Base-by-base conservation (phyloP, 2,797 vertebrate species). In the Pachyuromys duprasi region DNA sequence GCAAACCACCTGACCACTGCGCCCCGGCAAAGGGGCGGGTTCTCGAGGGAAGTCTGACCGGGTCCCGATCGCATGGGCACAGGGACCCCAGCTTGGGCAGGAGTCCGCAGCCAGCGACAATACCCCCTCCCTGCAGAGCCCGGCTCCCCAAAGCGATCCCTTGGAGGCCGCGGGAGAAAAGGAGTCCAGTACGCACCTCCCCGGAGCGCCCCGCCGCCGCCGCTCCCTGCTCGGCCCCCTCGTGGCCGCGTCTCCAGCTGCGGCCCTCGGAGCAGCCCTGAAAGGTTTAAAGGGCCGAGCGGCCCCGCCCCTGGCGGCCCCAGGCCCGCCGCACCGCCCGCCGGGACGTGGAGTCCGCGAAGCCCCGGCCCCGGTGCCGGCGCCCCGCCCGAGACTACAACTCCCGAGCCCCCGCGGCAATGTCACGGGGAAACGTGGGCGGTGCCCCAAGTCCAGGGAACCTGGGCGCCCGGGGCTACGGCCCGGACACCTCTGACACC, bases 231-330 rank as follows among this genome's bases (percentile, higher is more conserved):
- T 70, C 80, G 4, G 63, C 67, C 95, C 97, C 96, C 93, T 93
- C 96, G 94, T 95, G 95, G 95, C 91, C 75, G 95, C 15, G 84
- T 95, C 93, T 87, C 83, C 42, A 70, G 93, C 89, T 86, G 92
- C 93, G 49, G 83, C 95, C 94, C 96, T 89, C 92, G 39, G 84
- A 87, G 91, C 97, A 76, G 95, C 97, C 96, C 96, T 80, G 95
- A 69, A 83, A 86, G 97, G 96, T 97, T 98, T 98, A 98, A 98
- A 98, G 95, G 96, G 97, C 97, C 97, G 93, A 63, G 81, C 92
- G 90, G 95, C 95, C 93, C 97, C 97, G 92, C 97, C 97, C 97
- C 93, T 69, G 75, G 80, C 80, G 70, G 94, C 92, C 95, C 95
- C 53, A 26, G 49, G 81, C 93, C 39, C 57, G 94, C 93, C 93